Conservation (phyloP, 2,113 vertebrate genomes). For the Zosterops japonicus region DNA sequence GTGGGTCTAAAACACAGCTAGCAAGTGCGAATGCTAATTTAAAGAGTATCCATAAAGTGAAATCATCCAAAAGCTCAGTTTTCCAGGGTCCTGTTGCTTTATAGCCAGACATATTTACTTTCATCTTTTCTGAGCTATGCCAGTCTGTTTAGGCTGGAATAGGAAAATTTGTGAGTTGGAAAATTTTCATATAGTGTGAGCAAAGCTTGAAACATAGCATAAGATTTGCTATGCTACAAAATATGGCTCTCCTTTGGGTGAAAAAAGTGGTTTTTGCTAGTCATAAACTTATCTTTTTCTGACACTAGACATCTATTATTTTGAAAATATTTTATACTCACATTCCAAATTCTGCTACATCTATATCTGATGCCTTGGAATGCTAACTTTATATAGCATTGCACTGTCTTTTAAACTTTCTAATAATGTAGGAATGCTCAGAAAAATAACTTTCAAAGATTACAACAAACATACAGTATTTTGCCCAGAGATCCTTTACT, state of each 20-base stretch:
- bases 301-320: neutral
- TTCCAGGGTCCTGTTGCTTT: neutral
- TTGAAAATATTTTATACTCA: neutral
- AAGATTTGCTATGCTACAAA: neutral
- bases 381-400: neutral
- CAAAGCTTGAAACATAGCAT: neutral
- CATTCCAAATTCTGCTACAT: neutral
- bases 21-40: neutral
- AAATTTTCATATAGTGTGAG: neutral
- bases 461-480: neutral
- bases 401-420: neutral
- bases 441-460: conserved; percentile 10
- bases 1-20: neutral
- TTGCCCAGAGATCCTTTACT: neutral
- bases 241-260: neutral
- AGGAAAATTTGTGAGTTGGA: neutral
- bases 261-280: neutral
- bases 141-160: neutral
- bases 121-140: neutral
- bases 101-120: neutral
- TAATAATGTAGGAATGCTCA: neutral
- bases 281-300: neutral
- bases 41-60: neutral
- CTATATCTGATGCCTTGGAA: neutral
- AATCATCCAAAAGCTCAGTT: neutral